These are phyloP conservation scores for Phytoseiulus persimilis DNA, from an alignment of 2,888 invertebrate genomes.

Conservation along the genomic window DNA sequence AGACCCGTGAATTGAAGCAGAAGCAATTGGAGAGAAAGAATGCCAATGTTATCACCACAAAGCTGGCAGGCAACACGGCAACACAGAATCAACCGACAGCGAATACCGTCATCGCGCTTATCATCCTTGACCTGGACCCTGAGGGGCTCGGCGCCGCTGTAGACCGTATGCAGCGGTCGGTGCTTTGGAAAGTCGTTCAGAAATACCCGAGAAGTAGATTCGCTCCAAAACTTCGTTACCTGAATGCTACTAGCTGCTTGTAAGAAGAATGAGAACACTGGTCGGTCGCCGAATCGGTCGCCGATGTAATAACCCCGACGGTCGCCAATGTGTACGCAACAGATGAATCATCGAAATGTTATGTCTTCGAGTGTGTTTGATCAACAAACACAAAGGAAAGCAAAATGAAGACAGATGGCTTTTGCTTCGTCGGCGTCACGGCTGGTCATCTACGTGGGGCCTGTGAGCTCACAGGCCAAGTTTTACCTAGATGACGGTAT, in stretches of 20 bases:
- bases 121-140: conserved; percentile 5
- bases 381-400: background rate
- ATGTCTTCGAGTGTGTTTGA: background rate
- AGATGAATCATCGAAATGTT: background rate
- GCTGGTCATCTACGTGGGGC: background rate
- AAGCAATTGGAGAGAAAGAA: background rate
- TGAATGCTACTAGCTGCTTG: background rate
- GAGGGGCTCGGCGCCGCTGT: background rate
- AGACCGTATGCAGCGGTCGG: background rate
- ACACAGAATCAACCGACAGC: background rate
- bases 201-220: background rate
- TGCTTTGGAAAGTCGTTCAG: background rate
- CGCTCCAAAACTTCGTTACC: background rate
- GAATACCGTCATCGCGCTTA: background rate
- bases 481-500: background rate
- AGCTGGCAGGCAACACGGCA: background rate
- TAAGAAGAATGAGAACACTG: background rate
- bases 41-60: background rate
- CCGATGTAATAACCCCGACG: background rate
- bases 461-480: background rate
- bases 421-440: background rate
- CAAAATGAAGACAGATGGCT: background rate
- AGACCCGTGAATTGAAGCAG: background rate
- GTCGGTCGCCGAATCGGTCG: background rate
- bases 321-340: background rate